These are phyloP conservation scores for Leucophenga varia DNA, from an alignment of 1,140 invertebrate genomes.

Conservation along the genomic window DNA sequence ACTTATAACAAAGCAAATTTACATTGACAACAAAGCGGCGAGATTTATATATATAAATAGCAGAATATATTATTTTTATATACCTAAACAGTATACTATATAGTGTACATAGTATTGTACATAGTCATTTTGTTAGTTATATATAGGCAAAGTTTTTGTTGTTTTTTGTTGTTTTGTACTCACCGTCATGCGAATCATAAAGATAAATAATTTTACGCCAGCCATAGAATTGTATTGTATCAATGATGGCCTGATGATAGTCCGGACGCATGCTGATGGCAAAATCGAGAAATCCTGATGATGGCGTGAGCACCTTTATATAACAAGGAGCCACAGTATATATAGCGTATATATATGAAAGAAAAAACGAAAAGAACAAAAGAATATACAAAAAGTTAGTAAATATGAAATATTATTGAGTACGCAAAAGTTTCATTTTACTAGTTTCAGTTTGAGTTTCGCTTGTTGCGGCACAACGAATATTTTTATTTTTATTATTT, in stretches of 20 bases:
- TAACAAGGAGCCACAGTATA: too few species aligned
- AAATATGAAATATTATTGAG: conserved; percentile 54
- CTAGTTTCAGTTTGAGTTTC: neutral
- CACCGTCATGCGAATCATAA: conserved; percentile 94
- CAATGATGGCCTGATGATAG: conserved; percentile 90
- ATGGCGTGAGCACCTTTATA: conserved; percentile 72
- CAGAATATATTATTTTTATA: too few species aligned
- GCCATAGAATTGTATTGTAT: conserved; percentile 86
- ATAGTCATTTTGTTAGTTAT: too few species aligned
- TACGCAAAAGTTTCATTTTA: conserved; percentile 29
- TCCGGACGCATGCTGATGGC: conserved; percentile 93
- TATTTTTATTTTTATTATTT: conserved; percentile 19
- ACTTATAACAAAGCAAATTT: conserved; percentile 51
- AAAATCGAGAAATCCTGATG: conserved; percentile 83
- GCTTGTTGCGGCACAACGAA: too few species aligned
- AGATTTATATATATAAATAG: too few species aligned
- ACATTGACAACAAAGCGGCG: conserved; percentile 5
- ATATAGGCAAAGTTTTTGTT: too few species aligned
- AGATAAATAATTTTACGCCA: conserved; percentile 94
- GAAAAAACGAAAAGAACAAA: neutral
- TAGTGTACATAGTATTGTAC: too few species aligned
- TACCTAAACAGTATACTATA: too few species aligned
- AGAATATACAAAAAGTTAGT: conserved; percentile 29
- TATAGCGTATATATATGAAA: too few species aligned
- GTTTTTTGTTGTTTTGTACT: conserved; percentile 59